These are phyloP conservation scores for Amblyteles armatorius DNA, from an alignment of 2,888 invertebrate genomes.

Conservation along the genomic window DNA sequence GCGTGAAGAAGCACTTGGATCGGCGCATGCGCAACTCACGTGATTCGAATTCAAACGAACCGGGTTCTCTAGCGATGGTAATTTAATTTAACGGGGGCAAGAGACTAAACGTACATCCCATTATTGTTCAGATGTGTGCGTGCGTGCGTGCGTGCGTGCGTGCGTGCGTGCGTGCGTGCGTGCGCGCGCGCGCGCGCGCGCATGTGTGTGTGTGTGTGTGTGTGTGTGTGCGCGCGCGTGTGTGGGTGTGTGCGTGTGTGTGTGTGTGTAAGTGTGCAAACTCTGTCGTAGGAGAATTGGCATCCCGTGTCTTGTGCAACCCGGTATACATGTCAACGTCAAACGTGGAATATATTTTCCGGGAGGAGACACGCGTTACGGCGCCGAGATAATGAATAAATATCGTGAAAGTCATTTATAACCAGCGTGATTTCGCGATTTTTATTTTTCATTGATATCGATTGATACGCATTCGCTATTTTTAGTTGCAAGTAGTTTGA, in stretches of 20 bases:
- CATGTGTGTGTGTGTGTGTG: too few species aligned
- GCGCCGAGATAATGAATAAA: slow-evolving; percentile 40
- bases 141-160: too few species aligned
- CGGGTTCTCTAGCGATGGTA: not conserved
- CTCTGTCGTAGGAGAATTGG: not conserved
- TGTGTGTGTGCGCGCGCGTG: too few species aligned
- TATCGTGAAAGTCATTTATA: slow-evolving; percentile 50
- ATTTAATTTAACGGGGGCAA: not conserved
- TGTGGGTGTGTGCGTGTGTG: too few species aligned
- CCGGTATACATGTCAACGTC: slow-evolving; percentile 20
- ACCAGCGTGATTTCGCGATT: slow-evolving; percentile 52
- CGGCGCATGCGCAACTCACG: slow-evolving; percentile 53
- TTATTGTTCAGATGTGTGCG: not conserved
- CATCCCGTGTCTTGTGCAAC: slow-evolving; percentile 21
- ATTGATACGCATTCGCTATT: slow-evolving; percentile 5
- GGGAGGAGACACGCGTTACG: slow-evolving; percentile 36
- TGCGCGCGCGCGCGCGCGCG: too few species aligned
- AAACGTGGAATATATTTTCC: slow-evolving; percentile 26
- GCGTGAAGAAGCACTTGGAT: slow-evolving; percentile 20
- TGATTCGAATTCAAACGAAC: slow-evolving; percentile 28
- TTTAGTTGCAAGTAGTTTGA: slow-evolving; percentile 20
- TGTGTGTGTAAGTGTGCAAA: not conserved
- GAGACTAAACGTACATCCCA: not conserved
- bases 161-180: too few species aligned
- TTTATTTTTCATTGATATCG: slow-evolving; percentile 34